Evolutionary conservation across 2,888 invertebrate genomes (phyloP), one percentile per base, ranked within the genome.

Genomic region (Caenorhabditis sp.): DNA sequence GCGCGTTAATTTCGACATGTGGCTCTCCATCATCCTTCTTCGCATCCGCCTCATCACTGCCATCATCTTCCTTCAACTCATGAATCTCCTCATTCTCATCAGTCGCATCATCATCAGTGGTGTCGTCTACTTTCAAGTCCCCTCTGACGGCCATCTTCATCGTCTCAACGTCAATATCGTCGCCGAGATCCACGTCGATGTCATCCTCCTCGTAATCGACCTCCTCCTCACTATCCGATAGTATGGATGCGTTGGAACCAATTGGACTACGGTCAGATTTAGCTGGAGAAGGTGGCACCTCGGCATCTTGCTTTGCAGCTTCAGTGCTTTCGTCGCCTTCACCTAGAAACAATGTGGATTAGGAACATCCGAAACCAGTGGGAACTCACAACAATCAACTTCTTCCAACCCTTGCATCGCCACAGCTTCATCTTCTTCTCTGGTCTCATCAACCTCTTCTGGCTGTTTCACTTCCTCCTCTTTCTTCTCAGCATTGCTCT

Each of bases 141-240:
- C 70, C 72, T 28, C 64, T 44, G 14, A 74, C 75, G 16, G 81
- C 84, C 58, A 47, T 31, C 31, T 82, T 79, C 72, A 85, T 70
- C n/a, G 76, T 79, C 26, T 85, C 86, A 4, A 79, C 72, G 63
- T 85, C 85, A 28, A 86, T 68, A 7, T 85, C 85, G 22, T 76
- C 84, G 56, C 75, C 82, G n/a, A 86, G 74, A 26, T 74, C 72
- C 24, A 85, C 47, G 24, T 82, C 82, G 14, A 80, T 59, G n/a
- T 80, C 82, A 41, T 84, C 85, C 12, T 69, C 68, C 44, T 75
- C 82, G 49, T 63, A 85, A 22, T 79, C 81, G 3, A 79, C 59
- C 24, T 82, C 81, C n/a, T 73, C 76, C 24, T 69, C 80, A 35
- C 72, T 73, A 22, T 80, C 80, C 1, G 64, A 64, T 28, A 28